Evolutionary conservation across 2,113 vertebrate genomes (phyloP), one percentile per base, ranked within the genome.

Genomic region (Corythornis madagascariensis): DNA sequence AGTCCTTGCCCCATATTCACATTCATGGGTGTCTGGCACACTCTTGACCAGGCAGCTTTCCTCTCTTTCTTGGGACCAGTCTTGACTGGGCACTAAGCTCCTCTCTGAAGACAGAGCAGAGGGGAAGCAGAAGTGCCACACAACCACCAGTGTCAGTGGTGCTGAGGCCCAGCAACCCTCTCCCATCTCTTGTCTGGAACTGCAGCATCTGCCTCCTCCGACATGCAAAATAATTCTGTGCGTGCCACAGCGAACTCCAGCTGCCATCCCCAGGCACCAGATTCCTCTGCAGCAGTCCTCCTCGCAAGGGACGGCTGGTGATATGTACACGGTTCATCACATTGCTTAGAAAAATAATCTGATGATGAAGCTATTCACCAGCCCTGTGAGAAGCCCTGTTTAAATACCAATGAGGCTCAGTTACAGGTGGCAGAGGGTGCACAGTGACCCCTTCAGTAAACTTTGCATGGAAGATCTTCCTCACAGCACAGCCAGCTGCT

Each of bases 391-490:
- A 71, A 91, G 53, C 64, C 43, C 66, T 19, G 55, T 83, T 95
- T 84, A 82, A 92, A 87, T 71, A 81, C 86, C 93, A 89, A 66
- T 63, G 85, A 56, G 50, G 76, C 80, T 95, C 85, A 26, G 60
- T 88, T 88, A 86, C 29, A 72, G 90, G 82, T 26, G 1, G 7
- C 65, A 7, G 61, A 48, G 71, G 5, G 5, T 9, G 61, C 88
- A 26, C 85, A 17, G 22, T 29, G 82, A 82, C 63, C 88, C 85
- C 95, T 79, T 82, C 90, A 83, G 73, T 63, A 85, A 60, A 83
- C 86, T 86, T 59, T 73, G 45, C 88, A 90, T 66, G 22, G 28
- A 88, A 88, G 89, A 77, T 64, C 92, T 93, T 80, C 89, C 92
- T 77, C 21, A 4, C 73, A 45, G 84, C 70, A 13, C 64, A 86